Percentiles rank a stretch among this genome's conserved stretches.
Evolutionary conservation across 1,140 invertebrate species (phyloP).

Genomic region (Hypothenemus hampei): DNA sequence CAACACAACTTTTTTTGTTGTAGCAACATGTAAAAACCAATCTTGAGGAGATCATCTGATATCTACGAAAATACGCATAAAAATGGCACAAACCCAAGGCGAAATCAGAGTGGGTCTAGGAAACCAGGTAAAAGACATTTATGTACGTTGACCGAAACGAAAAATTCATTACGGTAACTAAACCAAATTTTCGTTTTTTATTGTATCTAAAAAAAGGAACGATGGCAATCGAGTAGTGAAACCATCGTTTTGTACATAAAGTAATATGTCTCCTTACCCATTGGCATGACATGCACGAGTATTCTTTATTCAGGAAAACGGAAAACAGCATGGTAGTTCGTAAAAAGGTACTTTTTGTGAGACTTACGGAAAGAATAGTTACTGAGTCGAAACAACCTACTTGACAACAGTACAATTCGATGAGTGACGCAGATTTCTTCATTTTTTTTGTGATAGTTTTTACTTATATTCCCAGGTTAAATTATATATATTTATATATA

Average conservation of each 20-base stretch:
- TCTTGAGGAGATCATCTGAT: too few species aligned
- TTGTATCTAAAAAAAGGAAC: too few species aligned
- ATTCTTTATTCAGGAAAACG: conserved; percentile 14
- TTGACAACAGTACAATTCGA: too few species aligned
- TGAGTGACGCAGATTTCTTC: too few species aligned
- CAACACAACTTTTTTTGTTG: neutral
- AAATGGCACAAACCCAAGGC: conserved; percentile 72
- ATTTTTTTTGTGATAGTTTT: too few species aligned
- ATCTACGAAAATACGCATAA: neutral
- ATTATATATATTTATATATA: too few species aligned
- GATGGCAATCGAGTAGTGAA: too few species aligned
- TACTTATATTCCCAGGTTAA: too few species aligned
- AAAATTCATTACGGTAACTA: conserved; percentile 51
- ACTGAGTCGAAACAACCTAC: too few species aligned
- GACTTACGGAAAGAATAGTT: too few species aligned
- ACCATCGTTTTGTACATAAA: too few species aligned
- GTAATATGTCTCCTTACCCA: neutral
- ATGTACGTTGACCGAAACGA: conserved; percentile 51
- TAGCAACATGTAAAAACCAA: neutral
- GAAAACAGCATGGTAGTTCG: conserved; percentile 29
- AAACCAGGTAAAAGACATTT: conserved; percentile 77
- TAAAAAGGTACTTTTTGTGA: too few species aligned
- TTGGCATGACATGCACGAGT: conserved; percentile 35
- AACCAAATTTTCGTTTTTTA: conserved; percentile 32
- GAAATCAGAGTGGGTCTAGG: conserved; percentile 92